phyloP scores from a whole-genome alignment of 1,140 invertebrate species.

The Rhopalosiphum maidis region DNA sequence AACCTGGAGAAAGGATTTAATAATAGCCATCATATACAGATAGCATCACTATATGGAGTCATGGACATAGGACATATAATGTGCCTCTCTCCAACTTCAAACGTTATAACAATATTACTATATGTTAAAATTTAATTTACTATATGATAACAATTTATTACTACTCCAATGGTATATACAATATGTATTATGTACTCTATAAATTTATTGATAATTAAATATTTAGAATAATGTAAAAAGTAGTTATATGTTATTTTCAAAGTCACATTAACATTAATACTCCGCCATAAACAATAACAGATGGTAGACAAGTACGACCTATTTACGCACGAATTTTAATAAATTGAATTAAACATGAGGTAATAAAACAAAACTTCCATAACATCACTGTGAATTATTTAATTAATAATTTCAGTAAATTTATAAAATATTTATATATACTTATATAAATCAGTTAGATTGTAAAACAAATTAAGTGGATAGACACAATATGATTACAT shows the following conservation, averaged over 20 bases:
- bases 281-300: not conserved
- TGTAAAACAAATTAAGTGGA: not conserved
- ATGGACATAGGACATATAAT: conserved; percentile 6
- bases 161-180: not conserved
- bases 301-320: not conserved
- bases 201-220: too few species aligned
- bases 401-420: not conserved
- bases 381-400: not conserved
- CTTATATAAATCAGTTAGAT: not conserved
- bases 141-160: not conserved
- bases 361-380: not conserved
- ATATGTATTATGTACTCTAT: not conserved
- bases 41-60: not conserved
- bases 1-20: conserved; percentile 14
- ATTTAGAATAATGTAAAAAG: not conserved
- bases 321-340: not conserved
- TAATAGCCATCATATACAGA: not conserved
- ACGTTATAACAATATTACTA: not conserved
- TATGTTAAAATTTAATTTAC: not conserved
- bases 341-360: not conserved
- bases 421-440: not conserved
- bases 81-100: not conserved
- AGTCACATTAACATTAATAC: not conserved
- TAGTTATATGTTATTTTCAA: not conserved
- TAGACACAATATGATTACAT: not conserved